These are phyloP conservation scores for Bellardia bayeri DNA, from an alignment of 2,888 invertebrate species.

Conservation along the genomic window DNA sequence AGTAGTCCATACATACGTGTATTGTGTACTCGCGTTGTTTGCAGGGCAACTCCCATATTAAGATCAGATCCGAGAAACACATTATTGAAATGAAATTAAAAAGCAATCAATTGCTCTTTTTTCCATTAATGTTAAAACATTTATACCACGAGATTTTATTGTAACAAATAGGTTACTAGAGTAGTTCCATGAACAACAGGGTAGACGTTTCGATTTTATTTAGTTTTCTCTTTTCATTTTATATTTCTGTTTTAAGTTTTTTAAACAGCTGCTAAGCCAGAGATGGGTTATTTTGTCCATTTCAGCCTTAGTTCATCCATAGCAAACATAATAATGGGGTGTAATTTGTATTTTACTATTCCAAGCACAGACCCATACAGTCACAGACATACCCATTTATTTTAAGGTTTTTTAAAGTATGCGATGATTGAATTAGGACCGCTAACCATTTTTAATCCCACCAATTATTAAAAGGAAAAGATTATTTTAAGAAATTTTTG, in stretches of 20 bases:
- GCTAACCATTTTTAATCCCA: too few species aligned
- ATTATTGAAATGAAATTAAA: too few species aligned
- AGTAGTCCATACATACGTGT: too few species aligned
- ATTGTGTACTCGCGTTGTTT: too few species aligned
- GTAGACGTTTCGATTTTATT: slow-evolving; percentile 34
- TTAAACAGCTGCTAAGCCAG: not conserved
- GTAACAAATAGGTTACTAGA: too few species aligned
- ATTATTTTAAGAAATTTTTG: too few species aligned
- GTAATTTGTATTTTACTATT: slow-evolving; percentile 42
- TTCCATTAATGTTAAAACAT: too few species aligned
- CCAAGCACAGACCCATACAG: not conserved
- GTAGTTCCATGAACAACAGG: not conserved
- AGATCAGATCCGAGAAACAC: too few species aligned
- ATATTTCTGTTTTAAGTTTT: not conserved
- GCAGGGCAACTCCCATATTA: too few species aligned
- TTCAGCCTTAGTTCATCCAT: not conserved
- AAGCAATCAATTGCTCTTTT: too few species aligned
- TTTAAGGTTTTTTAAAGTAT: not conserved
- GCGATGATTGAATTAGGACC: not conserved
- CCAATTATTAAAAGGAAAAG: too few species aligned
- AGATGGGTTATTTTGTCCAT: slow-evolving; percentile 33
- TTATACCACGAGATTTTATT: too few species aligned
- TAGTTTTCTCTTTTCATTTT: slow-evolving; percentile 39
- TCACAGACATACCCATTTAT: slow-evolving; percentile 7
- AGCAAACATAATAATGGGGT: slow-evolving; percentile 49